Evolutionary conservation across 2,797 vertebrate genomes (phyloP).

Genomic region (Alectoris magna): DNA sequence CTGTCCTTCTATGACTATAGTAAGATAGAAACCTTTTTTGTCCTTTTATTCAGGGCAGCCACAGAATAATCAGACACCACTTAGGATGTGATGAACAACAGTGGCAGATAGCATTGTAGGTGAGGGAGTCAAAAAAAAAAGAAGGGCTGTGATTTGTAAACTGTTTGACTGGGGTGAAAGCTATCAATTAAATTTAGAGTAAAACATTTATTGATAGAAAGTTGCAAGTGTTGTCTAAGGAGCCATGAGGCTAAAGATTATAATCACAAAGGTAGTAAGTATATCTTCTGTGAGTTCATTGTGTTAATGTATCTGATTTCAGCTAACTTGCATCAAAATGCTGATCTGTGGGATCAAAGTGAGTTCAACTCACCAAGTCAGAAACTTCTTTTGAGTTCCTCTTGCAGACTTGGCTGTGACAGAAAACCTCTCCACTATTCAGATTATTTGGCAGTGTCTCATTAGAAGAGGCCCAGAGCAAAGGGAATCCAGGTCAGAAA

Average conservation of each 20-base stretch:
- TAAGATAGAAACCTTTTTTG: neutral
- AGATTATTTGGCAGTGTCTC: slow-evolving; percentile 12
- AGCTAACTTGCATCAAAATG: neutral
- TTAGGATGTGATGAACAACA: neutral
- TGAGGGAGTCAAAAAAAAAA: neutral
- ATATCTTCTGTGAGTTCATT: neutral
- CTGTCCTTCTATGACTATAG: neutral
- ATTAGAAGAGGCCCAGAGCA: neutral
- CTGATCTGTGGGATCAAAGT: neutral
- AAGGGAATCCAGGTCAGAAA: slow-evolving; percentile 30
- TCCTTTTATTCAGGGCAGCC: neutral
- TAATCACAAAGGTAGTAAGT: neutral
- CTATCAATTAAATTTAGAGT: neutral
- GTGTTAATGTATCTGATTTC: neutral
- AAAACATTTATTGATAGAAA: neutral
- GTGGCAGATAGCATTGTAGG: neutral
- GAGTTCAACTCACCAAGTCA: neutral
- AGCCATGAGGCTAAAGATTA: neutral
- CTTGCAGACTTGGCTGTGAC: neutral
- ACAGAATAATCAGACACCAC: neutral
- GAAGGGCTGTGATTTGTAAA: neutral
- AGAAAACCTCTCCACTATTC: slow-evolving; percentile 7
- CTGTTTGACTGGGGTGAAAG: neutral
- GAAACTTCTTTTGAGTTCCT: neutral
- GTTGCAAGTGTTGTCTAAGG: neutral